These are phyloP conservation scores for Clarias fuscus DNA, from an alignment of 2,797 vertebrate species.

Conservation along the genomic window DNA sequence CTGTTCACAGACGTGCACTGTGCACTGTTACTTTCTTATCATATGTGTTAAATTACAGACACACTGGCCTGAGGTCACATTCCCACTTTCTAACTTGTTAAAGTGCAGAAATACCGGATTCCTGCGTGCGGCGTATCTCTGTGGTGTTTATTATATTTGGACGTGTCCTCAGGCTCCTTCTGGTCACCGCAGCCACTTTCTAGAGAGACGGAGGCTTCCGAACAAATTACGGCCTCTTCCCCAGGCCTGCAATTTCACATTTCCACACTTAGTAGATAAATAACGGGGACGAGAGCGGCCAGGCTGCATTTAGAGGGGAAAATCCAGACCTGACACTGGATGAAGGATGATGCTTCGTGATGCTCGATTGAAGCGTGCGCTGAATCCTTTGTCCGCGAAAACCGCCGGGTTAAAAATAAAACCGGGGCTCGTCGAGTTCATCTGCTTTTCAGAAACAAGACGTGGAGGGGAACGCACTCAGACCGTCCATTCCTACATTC, in stretches of 20 bases:
- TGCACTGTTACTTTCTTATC: not conserved
- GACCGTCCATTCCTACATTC: not conserved
- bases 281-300: constrained; percentile 28
- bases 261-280: constrained; percentile 50
- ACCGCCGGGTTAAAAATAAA: constrained; percentile 54
- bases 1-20: not conserved
- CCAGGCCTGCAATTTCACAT: constrained; percentile 48
- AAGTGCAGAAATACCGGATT: constrained; percentile 17
- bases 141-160: constrained; percentile 55
- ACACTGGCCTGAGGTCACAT: not conserved
- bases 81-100: constrained; percentile 25
- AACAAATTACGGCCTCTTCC: constrained; percentile 53
- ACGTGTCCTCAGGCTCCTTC: constrained; percentile 42
- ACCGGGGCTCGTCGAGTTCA: constrained; percentile 35
- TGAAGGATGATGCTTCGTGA: constrained; percentile 42
- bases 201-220: constrained; percentile 43
- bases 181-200: constrained; percentile 50
- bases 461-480: not conserved
- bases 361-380: constrained; percentile 40
- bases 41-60: constrained; percentile 6
- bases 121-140: constrained; percentile 48
- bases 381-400: constrained; percentile 35
- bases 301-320: constrained; percentile 51
- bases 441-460: not conserved
- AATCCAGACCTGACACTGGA: constrained; percentile 51